Base-by-base conservation (phyloP, 2,888 invertebrate species). In the Callosobruchus maculatus region DNA sequence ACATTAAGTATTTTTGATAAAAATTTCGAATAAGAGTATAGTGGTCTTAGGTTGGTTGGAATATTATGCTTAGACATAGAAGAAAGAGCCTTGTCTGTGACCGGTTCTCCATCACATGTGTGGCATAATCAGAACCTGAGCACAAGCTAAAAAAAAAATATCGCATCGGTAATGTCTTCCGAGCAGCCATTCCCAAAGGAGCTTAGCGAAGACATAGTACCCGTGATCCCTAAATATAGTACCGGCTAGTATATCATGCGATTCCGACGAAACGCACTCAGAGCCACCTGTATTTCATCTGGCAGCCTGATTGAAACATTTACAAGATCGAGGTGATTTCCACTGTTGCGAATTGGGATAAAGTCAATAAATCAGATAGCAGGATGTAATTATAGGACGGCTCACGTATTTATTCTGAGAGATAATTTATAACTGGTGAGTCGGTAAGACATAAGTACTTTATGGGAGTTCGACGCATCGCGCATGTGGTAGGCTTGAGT, bases 371-470 rank as follows among this genome's bases (percentile, higher is more conserved):
- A 82, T 82, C 82, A 82, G 78, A 75, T 49, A 76, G 77, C 76
- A 77, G 79, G 78, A 76, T 78, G 79, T 81, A 81, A 80, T 81
- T 80, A 81, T 77, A 77, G 73, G 78, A 79, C 77, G 78, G 77
- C 77, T 78, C 81, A 80, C 79, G 79, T 81, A 82, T 81, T 82
- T 82, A 82, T 82, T 81, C 77, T 79, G 81, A 80, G 80, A 80
- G 49, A 49, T 49, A 49, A 49, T 49, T 49, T 49, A 49, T 49
- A 49, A 49, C 49, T 49, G 49, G 49, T 13, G 49, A 49, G 49
- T 49, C 49, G 49, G 49, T 49, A 49, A 49, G 49, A 49, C 49
- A 49, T 49, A 49, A 49, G 49, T 49, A 49, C 49, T 49, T 49
- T 49, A 49, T 49, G 49, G 49, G 13, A 49, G 49, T 49, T 13